phyloP scores from a whole-genome alignment of 2,797 vertebrate genomes.

The Lacerta viridis region DNA sequence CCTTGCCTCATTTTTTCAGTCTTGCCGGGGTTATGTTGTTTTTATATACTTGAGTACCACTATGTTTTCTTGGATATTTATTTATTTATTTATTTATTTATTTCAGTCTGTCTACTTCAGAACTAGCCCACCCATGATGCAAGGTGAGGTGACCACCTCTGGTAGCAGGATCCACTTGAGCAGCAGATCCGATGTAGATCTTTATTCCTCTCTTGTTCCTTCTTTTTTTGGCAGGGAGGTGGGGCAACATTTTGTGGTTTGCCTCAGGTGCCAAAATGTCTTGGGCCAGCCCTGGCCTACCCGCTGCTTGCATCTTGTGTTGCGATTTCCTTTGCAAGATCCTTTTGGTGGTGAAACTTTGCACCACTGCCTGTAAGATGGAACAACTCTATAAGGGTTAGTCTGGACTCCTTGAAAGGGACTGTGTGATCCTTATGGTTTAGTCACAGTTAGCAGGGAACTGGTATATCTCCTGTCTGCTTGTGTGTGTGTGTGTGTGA shows the following conservation, averaged over 20 bases:
- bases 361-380: background rate
- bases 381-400: too few relatives aligned
- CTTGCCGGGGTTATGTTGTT: background rate
- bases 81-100: background rate
- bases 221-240: too few relatives aligned
- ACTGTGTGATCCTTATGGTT: background rate
- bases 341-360: background rate
- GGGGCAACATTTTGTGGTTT: too few relatives aligned
- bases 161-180: too few relatives aligned
- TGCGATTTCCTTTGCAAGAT: background rate
- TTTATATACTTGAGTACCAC: background rate
- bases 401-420: background rate
- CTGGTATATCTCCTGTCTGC: background rate
- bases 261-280: too few relatives aligned
- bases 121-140: too few relatives aligned
- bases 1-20: background rate
- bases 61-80: background rate
- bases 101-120: background rate
- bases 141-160: too few relatives aligned
- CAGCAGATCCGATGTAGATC: too few relatives aligned
- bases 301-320: too few relatives aligned
- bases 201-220: too few relatives aligned
- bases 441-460: background rate
- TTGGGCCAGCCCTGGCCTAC: too few relatives aligned
- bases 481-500: background rate